Evolutionary conservation across 2,797 vertebrate species (phyloP), one percentile per base, ranked within the genome.

Genomic region (Enteromius mattozi): DNA sequence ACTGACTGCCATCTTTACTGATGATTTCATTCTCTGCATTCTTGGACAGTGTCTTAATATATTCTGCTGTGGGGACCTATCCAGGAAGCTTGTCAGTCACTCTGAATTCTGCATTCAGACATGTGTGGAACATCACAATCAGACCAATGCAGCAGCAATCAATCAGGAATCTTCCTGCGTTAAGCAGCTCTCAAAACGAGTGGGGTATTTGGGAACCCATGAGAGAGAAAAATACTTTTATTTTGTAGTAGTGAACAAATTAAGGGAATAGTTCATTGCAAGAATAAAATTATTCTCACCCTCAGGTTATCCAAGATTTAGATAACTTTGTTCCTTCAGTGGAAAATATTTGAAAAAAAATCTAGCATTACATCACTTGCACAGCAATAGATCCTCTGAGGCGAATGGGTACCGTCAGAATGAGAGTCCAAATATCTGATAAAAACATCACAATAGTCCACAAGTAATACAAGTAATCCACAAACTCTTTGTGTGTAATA

Each of bases 91-190:
- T 81, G 81, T 49, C 81, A 85, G 66, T 49, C 78, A 69, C 47
- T 79, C 74, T 81, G 45, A 83, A 88, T 83, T 78, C 27, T 82
- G 42, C 27, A 72, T 59, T 7, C 42, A 40, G 72, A 75, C 56
- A 40, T 76, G 47, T 83, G 45, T 77, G 81, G 45, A 84, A 84
- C 51, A 74, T 49, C 81, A 84, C 3, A 51, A 85, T 80, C 65
- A 78, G 49, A 56, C 66, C 89, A 88, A 87, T 90, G 80, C 78
- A 83, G 80, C 86, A 83, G 49, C 54, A 86, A 75, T 86, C 86
- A 87, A 80, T 92, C 86, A 85, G 24, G 54, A 71, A 8, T 40
- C n/a, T 24, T n/a, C 61, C 63, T 45, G 82, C 24, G n/a, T 78
- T 66, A n/a, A 5, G 42, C 40, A 33, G 35, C 0, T 1, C 56